Evolutionary conservation across 1,140 invertebrate genomes (phyloP).

Genomic region (Diorhabda carinulata): DNA sequence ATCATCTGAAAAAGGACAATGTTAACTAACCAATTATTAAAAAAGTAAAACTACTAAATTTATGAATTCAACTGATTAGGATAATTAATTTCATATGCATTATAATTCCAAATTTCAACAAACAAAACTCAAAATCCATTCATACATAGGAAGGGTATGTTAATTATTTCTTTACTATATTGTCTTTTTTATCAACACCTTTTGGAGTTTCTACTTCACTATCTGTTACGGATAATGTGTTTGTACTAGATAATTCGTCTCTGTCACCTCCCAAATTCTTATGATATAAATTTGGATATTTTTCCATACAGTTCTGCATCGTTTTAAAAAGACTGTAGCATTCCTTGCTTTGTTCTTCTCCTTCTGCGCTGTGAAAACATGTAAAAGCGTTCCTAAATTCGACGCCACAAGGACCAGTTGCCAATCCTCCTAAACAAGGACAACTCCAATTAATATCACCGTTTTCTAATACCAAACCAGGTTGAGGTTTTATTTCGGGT

Average conservation of each 20-base stretch:
- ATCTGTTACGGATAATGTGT: too few relatives aligned
- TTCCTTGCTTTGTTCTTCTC: conserved; percentile 69
- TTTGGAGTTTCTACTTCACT: too few relatives aligned
- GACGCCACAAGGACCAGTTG: conserved; percentile 88
- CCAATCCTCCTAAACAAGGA: conserved; percentile 93
- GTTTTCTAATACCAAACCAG: conserved; percentile 78
- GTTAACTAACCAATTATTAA: too few relatives aligned
- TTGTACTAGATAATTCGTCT: conserved; percentile 37
- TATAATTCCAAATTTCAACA: too few relatives aligned
- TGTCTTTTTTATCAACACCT: too few relatives aligned
- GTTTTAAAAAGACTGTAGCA: conserved; percentile 85
- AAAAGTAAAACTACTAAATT: too few relatives aligned
- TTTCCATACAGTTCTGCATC: conserved; percentile 90
- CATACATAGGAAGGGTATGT: too few relatives aligned
- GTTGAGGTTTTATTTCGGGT: conserved; percentile 67
- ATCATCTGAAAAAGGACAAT: too few relatives aligned
- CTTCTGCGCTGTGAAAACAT: conserved; percentile 85
- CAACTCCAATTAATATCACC: conserved; percentile 97
- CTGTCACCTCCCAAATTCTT: conserved; percentile 56
- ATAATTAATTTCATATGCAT: too few relatives aligned
- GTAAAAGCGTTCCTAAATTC: conserved; percentile 91
- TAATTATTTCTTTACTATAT: too few relatives aligned
- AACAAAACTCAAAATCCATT: too few relatives aligned
- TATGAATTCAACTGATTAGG: too few relatives aligned
- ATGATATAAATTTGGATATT: conserved; percentile 84